A percentile compares a stretch with the other conserved stretches of the same genome.
Conservation (phyloP, 2,113 vertebrate species). For the Ginglymostoma cirratum region DNA sequence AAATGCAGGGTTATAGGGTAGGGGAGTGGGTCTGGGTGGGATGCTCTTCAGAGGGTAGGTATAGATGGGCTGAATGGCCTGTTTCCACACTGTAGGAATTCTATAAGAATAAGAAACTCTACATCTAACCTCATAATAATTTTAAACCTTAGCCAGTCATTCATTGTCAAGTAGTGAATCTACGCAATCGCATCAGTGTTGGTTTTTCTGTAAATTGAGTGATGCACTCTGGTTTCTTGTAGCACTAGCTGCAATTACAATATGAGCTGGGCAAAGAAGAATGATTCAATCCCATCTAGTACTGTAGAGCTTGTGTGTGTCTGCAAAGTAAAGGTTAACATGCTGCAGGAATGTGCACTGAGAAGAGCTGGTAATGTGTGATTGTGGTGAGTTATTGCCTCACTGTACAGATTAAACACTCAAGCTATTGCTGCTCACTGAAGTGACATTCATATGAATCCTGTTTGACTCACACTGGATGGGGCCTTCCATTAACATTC, state of each 20-base stretch:
- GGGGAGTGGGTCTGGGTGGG: no score
- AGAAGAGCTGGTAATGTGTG: neutral
- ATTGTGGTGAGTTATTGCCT: conserved; percentile 11
- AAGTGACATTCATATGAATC: conserved; percentile 36
- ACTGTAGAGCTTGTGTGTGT: neutral
- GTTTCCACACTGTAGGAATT: no score
- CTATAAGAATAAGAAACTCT: no score
- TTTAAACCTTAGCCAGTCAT: neutral
- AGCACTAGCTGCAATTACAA: neutral
- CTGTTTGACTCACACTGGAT: conserved; percentile 1
- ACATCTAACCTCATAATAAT: neutral
- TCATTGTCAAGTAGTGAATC: neutral
- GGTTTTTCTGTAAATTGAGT: neutral
- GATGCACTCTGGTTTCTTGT: neutral
- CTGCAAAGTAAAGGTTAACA: neutral
- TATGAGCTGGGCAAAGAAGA: neutral
- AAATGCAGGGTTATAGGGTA: no score
- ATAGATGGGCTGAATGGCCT: no score
- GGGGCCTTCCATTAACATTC: conserved; percentile 37
- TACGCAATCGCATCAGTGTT: neutral
- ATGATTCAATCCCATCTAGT: neutral
- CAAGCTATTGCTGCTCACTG: conserved; percentile 27
- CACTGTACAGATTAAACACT: conserved; percentile 24
- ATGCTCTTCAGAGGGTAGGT: no score
- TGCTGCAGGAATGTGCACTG: conserved; percentile 16